Conservation (phyloP, 1,140 invertebrate genomes). For the Zeugodacus cucurbitae region DNA sequence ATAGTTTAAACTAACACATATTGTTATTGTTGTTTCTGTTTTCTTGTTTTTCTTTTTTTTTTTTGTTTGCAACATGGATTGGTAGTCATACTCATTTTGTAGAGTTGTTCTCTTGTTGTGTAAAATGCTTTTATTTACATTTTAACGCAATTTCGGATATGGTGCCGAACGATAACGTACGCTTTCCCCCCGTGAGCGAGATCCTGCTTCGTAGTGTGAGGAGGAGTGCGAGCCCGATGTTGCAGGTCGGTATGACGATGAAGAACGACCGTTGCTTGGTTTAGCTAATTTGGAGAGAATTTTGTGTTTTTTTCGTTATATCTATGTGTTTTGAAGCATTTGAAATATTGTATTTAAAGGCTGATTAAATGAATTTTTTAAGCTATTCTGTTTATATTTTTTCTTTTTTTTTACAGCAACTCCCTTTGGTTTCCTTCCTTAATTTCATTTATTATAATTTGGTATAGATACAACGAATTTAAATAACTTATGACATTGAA, state of each 20-base stretch:
- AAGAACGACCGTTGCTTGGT: conserved; percentile 65
- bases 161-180: conserved; percentile 64
- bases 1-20: background rate
- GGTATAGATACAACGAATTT: conserved; percentile 1
- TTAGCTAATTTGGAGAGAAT: conserved; percentile 59
- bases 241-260: conserved; percentile 64
- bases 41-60: background rate
- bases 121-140: conserved; percentile 24
- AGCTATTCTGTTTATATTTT: background rate
- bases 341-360: conserved; percentile 13
- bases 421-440: conserved; percentile 34
- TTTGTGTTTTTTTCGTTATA: conserved; percentile 40
- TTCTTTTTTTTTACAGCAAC: conserved; percentile 21
- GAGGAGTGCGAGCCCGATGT: conserved; percentile 64
- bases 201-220: conserved; percentile 63
- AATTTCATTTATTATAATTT: background rate
- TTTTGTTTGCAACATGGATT: background rate
- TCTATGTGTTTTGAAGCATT: conserved; percentile 30
- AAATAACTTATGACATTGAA: background rate
- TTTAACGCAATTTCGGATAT: conserved; percentile 64
- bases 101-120: conserved; percentile 28
- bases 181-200: conserved; percentile 65
- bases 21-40: background rate
- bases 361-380: conserved; percentile 39
- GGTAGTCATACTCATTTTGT: conserved; percentile 6